A percentile compares a stretch with the other conserved stretches of the same genome.
phyloP scores from a whole-genome alignment of 2,113 vertebrate species.

The Tragulus kanchil region DNA sequence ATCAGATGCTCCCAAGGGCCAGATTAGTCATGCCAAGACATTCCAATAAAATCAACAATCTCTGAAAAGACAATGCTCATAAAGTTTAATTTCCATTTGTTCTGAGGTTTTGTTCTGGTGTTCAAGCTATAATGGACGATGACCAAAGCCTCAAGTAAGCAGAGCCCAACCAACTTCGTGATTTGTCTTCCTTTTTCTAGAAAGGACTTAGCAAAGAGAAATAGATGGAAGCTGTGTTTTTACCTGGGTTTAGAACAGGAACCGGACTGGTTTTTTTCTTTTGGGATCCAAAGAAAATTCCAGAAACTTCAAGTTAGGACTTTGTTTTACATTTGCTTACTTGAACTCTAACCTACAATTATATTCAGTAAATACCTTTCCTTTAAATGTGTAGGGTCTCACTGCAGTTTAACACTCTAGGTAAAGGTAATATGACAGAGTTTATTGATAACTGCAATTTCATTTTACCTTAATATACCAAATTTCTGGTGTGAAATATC shows the following conservation, averaged over 20 bases:
- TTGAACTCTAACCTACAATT: slow-evolving; percentile 51
- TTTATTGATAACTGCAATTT: slow-evolving; percentile 62
- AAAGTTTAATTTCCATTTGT: slow-evolving; percentile 8
- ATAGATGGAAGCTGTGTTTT: background rate
- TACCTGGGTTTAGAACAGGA: background rate
- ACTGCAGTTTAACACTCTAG: background rate
- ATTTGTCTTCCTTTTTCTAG: slow-evolving; percentile 1
- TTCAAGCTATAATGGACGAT: background rate
- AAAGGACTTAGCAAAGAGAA: background rate
- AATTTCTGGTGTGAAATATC: slow-evolving; percentile 60
- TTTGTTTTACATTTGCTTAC: slow-evolving; percentile 20
- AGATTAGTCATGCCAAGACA: background rate
- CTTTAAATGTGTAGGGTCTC: slow-evolving; percentile 21
- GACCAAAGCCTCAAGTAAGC: background rate
- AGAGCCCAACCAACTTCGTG: background rate
- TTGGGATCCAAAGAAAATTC: background rate
- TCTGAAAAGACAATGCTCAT: slow-evolving; percentile 10
- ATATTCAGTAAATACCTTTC: slow-evolving; percentile 36
- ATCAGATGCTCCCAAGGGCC: background rate
- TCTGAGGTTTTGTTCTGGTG: background rate
- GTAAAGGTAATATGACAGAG: background rate
- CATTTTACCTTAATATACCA: slow-evolving; percentile 58
- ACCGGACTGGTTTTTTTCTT: background rate
- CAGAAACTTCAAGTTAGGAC: background rate
- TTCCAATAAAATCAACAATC: background rate